Evolutionary conservation across 2,888 invertebrate species (phyloP), one percentile per base, ranked within the genome.

Genomic region (Dendrolimus houi): DNA sequence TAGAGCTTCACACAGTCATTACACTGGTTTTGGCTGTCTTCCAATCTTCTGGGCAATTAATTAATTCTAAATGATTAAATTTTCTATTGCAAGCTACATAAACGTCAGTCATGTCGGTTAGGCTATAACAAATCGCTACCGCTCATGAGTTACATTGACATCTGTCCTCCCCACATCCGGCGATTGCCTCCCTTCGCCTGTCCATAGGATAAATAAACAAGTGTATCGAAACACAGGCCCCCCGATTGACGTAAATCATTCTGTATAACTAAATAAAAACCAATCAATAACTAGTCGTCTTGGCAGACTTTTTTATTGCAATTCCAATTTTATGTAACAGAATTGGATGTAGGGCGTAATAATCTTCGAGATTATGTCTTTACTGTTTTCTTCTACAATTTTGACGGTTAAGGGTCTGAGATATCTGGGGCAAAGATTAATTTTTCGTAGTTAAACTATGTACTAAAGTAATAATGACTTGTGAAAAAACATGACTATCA

Each of bases 181-280:
- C 57, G 56, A 57, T 53, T 55, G 56, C 57, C 57, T 60, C 59
- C 63, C 61, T 29, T 29, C 6, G 63, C 55, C 59, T 47, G 57
- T 62, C 59, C 61, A 55, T 57, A 64, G 62, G 62, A 65, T 61
- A 65, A 65, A 65, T 60, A 65, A 65, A 64, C 63, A 64, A 64
- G 59, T 58, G 58, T 57, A 58, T 61, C 57, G 60, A 60, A 58
- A 56, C 58, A 57, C 53, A 57, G 53, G 53, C 41, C 54, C 53
- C 55, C 58, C 17, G 61, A 62, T 60, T 58, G 55, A 58, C 42
- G 59, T 56, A 55, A 59, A 63, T 60, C 59, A 61, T 47, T 47
- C 57, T 29, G 29, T 14, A 29, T 53, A 56, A 58, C 52, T 52
- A 54, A 56, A 56, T 56, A 54, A 55, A 56, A 47, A 47, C 47